Base-by-base conservation (phyloP, 2,797 vertebrate genomes). In the Vultur gryphus region DNA sequence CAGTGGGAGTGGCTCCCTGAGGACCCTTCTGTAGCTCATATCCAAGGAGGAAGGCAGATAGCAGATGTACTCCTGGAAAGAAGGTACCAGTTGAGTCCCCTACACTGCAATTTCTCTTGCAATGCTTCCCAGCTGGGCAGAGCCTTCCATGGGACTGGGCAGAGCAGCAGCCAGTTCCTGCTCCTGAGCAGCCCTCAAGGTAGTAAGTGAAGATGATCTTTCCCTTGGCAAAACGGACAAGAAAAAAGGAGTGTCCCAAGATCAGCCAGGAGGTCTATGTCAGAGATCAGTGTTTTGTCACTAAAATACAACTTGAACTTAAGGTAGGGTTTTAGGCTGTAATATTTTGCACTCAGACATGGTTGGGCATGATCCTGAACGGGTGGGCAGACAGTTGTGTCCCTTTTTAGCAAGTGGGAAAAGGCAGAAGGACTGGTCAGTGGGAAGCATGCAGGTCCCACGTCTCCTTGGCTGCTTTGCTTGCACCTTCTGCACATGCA, bases 1-100 rank as follows among this genome's bases (percentile, higher is more conserved):
- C 0, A 12, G 1, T 1, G 2, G 13, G 4, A 17, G 5, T 1
- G 4, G 10, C 1, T n/a, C 6, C 39, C 16, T 51, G 21, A 31
- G 62, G 18, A 16, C 9, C 2, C 11, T 41, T 16, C 37, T 33
- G 16, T 20, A 43, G 37, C 43, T 33, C 3, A 0, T 17, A 7
- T 4, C n/a, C 5, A 6, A 16, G 54, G 52, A 57, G 14, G 24
- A 59, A 48, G 31, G 28, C 25, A 57, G 41, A 17, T 3, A 83
- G 14, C 37, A 23, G 7, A 11, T 20, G 10, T 46, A 1, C 10
- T 62, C 3, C 37, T 64, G 33, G 39, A 76, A 57, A 37, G 29
- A 31, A 84, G 23, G 16, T 24, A 48, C 12, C 13, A 6, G 4
- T 1, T 23, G 9, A 54, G 23, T 10, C 4, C 16, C 21, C 25